Conservation (phyloP, 2,797 vertebrate species). For the Tenualosa thibaudeaui region DNA sequence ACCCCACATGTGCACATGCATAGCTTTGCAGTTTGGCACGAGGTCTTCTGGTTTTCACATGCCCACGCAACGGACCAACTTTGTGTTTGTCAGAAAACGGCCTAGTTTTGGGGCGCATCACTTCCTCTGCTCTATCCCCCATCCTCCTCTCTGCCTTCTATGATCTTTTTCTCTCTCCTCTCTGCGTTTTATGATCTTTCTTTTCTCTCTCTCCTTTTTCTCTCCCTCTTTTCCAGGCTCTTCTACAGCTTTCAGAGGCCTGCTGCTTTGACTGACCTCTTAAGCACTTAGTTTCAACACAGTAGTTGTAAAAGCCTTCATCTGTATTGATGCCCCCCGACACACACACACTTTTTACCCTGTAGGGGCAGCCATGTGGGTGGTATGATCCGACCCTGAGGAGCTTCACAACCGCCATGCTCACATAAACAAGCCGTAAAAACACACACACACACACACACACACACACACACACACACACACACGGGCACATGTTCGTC, state of each 20-base stretch:
- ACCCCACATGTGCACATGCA: constrained; percentile 41
- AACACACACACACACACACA: constrained; percentile 53
- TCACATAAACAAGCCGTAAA: constrained; percentile 79
- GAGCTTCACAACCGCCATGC: constrained; percentile 66
- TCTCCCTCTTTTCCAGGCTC: neutral
- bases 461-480: constrained; percentile 60
- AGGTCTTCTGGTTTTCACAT: neutral
- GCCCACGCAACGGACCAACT: neutral
- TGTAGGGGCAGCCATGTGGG: constrained; percentile 66
- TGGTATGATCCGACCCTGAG: constrained; percentile 47
- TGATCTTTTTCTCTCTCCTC: constrained; percentile 27
- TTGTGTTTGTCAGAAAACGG: neutral
- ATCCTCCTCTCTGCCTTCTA: neutral
- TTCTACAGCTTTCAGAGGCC: constrained; percentile 8
- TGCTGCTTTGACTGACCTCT: constrained; percentile 44
- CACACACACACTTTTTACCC: neutral
- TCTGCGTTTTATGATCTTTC: neutral
- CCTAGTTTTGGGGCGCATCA: neutral
- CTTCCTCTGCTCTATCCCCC: neutral
- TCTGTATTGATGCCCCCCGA: constrained; percentile 67
- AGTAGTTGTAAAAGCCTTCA: constrained; percentile 76
- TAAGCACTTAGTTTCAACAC: constrained; percentile 68
- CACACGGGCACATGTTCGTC: constrained; percentile 31
- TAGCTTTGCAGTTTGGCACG: constrained; percentile 22
- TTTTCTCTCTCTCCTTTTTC: neutral